A percentile compares a stretch with the other conserved stretches of the same genome.
These are phyloP conservation scores for Cephus runcator DNA, from an alignment of 2,888 invertebrate genomes.

Conservation along the genomic window DNA sequence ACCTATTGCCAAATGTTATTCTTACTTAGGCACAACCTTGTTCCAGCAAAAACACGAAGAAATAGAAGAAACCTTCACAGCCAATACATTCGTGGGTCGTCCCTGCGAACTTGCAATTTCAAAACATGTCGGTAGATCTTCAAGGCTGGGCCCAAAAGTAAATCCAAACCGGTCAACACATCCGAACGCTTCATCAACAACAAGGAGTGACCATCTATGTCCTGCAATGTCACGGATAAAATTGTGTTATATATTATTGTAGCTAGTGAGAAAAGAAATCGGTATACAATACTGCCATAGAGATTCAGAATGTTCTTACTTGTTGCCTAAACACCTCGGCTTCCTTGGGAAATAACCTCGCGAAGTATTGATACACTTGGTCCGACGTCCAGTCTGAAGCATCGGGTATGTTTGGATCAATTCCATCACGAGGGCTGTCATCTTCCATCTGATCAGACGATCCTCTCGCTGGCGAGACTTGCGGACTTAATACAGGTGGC, in stretches of 20 bases:
- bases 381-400: conserved; percentile 84
- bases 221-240: conserved; percentile 67
- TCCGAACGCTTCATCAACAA: conserved; percentile 86
- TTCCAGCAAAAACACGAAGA: background rate
- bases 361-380: conserved; percentile 85
- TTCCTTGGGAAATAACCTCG: conserved; percentile 80
- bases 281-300: conserved; percentile 2
- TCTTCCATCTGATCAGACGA: conserved; percentile 55
- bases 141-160: conserved; percentile 89
- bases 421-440: conserved; percentile 51
- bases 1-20: background rate
- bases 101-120: conserved; percentile 81
- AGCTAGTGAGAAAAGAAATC: conserved; percentile 11
- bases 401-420: conserved; percentile 80
- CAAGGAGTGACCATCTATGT: conserved; percentile 91
- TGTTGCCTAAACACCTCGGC: conserved; percentile 86
- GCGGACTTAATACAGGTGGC: conserved; percentile 58
- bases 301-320: conserved; percentile 66
- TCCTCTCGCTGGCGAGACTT: conserved; percentile 56
- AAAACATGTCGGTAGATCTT: conserved; percentile 85
- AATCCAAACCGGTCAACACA: conserved; percentile 81
- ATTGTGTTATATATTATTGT: background rate
- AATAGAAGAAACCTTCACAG: conserved; percentile 64
- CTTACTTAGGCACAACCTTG: background rate
- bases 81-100: conserved; percentile 80